Conservation (phyloP, 2,113 vertebrate species). For the Scolopax mira region DNA sequence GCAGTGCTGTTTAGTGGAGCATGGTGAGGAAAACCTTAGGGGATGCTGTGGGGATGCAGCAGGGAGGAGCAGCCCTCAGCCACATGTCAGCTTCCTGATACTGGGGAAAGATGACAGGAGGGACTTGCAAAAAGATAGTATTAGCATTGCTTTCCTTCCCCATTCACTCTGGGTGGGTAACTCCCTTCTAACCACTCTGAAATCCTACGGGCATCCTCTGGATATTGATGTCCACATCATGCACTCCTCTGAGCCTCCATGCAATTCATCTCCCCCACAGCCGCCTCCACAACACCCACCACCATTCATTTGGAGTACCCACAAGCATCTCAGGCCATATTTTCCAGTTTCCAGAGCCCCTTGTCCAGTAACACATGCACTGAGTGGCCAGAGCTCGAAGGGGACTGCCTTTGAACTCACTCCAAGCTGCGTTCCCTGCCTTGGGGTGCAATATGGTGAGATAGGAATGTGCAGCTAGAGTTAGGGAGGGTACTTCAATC, state of each 20-base stretch:
- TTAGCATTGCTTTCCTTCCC: neutral
- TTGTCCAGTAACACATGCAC: neutral
- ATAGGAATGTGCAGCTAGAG: neutral
- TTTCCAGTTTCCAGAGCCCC: neutral
- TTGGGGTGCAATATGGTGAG: neutral
- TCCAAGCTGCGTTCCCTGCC: neutral
- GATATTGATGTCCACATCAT: neutral
- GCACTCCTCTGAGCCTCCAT: rapidly evolving
- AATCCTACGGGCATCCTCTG: neutral
- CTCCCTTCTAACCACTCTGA: neutral
- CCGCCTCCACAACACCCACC: rapidly evolving
- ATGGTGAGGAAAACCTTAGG: rapidly evolving
- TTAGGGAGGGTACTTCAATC: rapidly evolving
- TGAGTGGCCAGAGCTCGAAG: neutral
- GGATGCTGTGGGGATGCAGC: rapidly evolving
- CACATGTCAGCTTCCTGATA: neutral
- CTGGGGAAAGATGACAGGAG: neutral
- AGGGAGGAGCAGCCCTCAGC: neutral
- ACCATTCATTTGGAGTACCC: neutral
- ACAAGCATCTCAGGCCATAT: neutral
- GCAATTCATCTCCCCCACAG: neutral
- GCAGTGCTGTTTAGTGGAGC: neutral
- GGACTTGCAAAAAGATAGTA: rapidly evolving
- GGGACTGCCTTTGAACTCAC: neutral
- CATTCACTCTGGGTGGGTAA: rapidly evolving